Evolutionary conservation across 2,113 vertebrate species (phyloP).

Genomic region (Oreochromis aureus): DNA sequence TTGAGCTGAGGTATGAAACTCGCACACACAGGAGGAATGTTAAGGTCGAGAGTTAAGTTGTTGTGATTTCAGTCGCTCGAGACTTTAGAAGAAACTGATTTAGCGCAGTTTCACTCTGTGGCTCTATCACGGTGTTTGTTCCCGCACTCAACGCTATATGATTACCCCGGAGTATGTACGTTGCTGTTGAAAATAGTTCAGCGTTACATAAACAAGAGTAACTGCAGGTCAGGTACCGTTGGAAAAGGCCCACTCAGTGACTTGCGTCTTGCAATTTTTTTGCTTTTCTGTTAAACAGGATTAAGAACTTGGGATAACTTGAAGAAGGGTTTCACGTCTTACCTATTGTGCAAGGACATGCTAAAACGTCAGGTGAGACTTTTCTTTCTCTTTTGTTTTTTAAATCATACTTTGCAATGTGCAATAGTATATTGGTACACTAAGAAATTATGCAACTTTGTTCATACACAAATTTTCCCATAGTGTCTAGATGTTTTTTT

Average conservation of each 20-base stretch:
- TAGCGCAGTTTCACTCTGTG: neutral
- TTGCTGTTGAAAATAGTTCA: constrained; percentile 33
- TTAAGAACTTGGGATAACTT: constrained; percentile 50
- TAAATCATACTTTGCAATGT: neutral
- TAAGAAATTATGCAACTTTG: neutral
- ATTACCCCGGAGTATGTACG: neutral
- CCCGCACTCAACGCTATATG: neutral
- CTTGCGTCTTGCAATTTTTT: constrained; percentile 60
- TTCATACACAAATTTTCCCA: neutral
- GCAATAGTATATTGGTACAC: no score
- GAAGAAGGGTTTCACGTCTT: constrained; percentile 45
- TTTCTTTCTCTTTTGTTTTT: neutral
- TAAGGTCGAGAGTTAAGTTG: neutral
- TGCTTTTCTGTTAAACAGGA: constrained; percentile 61
- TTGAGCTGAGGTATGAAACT: constrained; percentile 70
- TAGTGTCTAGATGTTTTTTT: neutral
- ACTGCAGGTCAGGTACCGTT: constrained; percentile 39
- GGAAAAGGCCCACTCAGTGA: constrained; percentile 46
- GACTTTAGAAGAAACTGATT: neutral
- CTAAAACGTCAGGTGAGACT: constrained; percentile 53
- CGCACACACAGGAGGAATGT: constrained; percentile 43
- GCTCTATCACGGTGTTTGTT: neutral
- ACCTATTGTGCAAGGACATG: constrained; percentile 50
- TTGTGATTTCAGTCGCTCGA: neutral
- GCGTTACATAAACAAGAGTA: constrained; percentile 52